phyloP scores from a whole-genome alignment of 2,113 vertebrate genomes.

The Craseonycteris thonglongyai region DNA sequence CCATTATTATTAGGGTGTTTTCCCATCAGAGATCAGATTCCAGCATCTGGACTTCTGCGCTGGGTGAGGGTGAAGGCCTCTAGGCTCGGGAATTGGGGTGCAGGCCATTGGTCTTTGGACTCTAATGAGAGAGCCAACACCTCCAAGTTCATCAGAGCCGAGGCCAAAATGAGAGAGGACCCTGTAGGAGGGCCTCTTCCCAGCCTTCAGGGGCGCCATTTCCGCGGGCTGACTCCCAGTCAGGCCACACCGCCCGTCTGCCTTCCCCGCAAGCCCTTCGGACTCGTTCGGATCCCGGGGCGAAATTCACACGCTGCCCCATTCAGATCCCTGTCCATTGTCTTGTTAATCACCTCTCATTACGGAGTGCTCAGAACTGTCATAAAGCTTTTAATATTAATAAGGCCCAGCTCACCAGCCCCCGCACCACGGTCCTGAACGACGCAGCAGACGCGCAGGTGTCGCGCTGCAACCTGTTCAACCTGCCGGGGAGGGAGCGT shows the following conservation, averaged over 20 bases:
- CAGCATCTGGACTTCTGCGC: background rate
- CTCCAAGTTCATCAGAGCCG: background rate
- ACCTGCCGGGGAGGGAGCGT: conserved; percentile 45
- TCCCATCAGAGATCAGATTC: background rate
- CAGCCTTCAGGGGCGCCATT: background rate
- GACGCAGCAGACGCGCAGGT: conserved; percentile 54
- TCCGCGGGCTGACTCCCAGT: background rate
- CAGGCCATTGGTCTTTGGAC: background rate
- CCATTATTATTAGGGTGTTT: background rate
- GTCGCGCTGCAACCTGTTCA: conserved; percentile 75
- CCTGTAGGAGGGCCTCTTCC: background rate
- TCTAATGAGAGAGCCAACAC: background rate
- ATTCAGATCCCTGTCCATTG: conserved; percentile 83
- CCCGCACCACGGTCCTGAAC: background rate
- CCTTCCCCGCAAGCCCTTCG: background rate
- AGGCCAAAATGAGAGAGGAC: background rate
- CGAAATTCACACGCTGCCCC: conserved; percentile 46
- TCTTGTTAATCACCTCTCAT: conserved; percentile 85
- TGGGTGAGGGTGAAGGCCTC: background rate
- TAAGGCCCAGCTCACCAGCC: conserved; percentile 61
- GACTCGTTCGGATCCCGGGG: background rate
- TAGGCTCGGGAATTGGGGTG: background rate
- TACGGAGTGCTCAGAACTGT: conserved; percentile 66
- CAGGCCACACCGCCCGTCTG: background rate
- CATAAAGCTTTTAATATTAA: conserved; percentile 84